Evolutionary conservation across 1,140 invertebrate genomes (phyloP), one percentile per base, ranked within the genome.

Genomic region (Heliothis virescens): DNA sequence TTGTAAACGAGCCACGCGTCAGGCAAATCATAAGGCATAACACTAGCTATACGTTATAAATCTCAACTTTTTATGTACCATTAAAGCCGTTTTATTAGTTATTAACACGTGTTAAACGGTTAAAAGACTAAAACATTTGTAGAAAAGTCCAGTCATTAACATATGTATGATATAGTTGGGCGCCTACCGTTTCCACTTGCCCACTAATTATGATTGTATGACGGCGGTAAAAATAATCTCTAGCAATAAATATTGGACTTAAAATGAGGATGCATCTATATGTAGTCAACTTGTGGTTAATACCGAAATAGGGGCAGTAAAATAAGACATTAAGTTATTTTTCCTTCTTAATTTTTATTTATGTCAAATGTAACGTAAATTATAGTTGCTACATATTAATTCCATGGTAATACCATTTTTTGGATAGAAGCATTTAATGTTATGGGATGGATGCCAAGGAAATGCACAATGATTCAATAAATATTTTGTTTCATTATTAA

Each of bases 51-150:
- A 90, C 89, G 90, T 91, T 91, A 91, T 94, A 92, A 93, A 94
- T 93, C 92, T 91, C 86, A 89, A 93, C 89, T 93, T 94, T 94
- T 93, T 93, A 94, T 94, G 91, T 91, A 90, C 91, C 91, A 93
- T 91, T 93, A 94, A 83, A 94, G 91, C 88, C 81, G 85, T 93
- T 94, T 94, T 94, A 94, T 94, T 92, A 87, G 91, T 91, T 93
- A 94, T 94, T 94, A 94, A 94, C 92, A 94, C 91, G 87, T 94
- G 93, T 92, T 93, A 84, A 91, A 92, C 85, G 86, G 84, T 82
- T 91, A 86, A 90, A 90, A 92, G 89, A 92, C 90, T 93, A 89
- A 89, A 91, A 91, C 92, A 92, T 92, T 92, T 86, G 89, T 92
- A 92, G 89, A 94, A 94, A 94, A 90, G 85, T 89, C 87, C 82